A percentile compares a stretch with the other conserved stretches of the same genome.
Evolutionary conservation across 1,140 invertebrate species (phyloP).

Genomic region (Diuraphis noxia): DNA sequence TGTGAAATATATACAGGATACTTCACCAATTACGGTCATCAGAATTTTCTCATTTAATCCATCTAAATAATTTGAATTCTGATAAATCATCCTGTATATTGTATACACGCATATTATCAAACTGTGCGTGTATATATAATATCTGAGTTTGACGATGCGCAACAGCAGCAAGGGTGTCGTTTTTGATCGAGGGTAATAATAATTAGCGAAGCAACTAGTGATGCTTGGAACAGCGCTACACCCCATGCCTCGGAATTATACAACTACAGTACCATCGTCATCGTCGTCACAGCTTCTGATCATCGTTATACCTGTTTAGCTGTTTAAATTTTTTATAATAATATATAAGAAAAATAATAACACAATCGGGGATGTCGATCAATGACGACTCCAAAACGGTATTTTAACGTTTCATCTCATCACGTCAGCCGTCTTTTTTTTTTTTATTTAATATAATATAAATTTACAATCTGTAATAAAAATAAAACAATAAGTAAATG

Average conservation of each 20-base stretch:
- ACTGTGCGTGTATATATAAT: neutral
- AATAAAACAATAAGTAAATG: no score
- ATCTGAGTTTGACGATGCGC: neutral
- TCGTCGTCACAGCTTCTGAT: neutral
- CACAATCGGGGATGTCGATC: neutral
- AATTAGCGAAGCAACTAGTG: neutral
- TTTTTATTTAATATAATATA: no score
- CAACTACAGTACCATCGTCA: neutral
- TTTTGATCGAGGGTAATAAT: slow-evolving; percentile 25
- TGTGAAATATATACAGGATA: neutral
- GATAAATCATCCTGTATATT: neutral
- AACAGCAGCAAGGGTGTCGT: neutral
- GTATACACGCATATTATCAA: neutral
- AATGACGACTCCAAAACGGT: neutral
- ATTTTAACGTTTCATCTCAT: neutral
- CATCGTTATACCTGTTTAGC: neutral
- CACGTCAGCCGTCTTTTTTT: neutral
- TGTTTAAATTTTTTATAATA: neutral
- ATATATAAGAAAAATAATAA: neutral
- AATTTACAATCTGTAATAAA: no score
- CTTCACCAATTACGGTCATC: no score
- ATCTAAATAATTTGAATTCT: no score
- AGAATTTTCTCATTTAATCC: no score
- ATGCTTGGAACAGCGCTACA: neutral
- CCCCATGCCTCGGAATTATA: neutral